Evolutionary conservation across 2,797 vertebrate species (phyloP), one percentile per base, ranked within the genome.

Genomic region (Pangasius sanitwongsei): DNA sequence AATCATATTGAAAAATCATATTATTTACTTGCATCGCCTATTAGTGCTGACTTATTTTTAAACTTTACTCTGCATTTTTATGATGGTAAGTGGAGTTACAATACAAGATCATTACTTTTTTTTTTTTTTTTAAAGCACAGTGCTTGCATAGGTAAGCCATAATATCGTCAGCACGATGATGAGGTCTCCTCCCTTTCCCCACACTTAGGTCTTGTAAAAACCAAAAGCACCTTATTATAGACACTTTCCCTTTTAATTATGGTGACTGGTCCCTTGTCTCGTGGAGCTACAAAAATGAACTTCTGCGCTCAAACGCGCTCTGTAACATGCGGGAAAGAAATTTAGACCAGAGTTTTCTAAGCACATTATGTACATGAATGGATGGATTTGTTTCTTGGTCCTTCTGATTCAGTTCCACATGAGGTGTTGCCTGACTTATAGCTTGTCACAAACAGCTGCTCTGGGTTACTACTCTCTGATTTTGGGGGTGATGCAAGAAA

Each of bases 401-500:
- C 37, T 85, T 37, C 15, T 50, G 31, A 28, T 70, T 78, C 63
- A 86, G 44, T 44, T 72, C 67, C 28, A 57, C 72, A 53, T 18
- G 50, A 88, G 82, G 88, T 89, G 77, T 85, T 78, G 84, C 63
- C 69, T 83, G 82, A 90, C 65, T 77, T 91, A 87, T 84, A 69
- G 83, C 65, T 86, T 82, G 86, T 80, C 41, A 25, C 67, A 84
- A 88, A 88, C 59, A 81, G 11, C 59, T 57, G 63, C 77, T 67
- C n/a, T 78, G 69, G 41, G 37, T 55, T 59, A 44, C 57, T 59
- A 34, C 11, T 15, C 59, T 69, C 53, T 85, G 8, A 53, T 41
- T 83, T 34, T 63, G 25, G 11, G 11, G 9, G n/a, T 59, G n/a
- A 48, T 61, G 82, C 41, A 34, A 44, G 28, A 55, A 37, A 80